phyloP scores from a whole-genome alignment of 2,888 invertebrate species.

The Agrochola litura region DNA sequence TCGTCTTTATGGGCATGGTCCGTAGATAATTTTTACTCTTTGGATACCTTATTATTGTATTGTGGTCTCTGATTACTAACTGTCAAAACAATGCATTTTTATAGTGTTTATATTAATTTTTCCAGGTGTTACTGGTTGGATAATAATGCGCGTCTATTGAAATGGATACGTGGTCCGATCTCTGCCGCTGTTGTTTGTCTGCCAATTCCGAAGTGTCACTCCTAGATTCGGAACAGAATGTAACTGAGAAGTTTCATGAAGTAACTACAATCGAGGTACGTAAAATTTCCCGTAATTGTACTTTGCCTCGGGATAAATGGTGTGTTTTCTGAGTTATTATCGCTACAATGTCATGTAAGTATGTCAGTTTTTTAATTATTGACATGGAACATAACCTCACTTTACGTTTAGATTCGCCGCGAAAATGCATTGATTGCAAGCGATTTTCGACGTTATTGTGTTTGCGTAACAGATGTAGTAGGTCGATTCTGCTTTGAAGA shows the following conservation, averaged over 20 bases:
- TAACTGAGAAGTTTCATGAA: slow-evolving; percentile 83
- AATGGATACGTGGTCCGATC: slow-evolving; percentile 87
- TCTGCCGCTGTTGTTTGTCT: slow-evolving; percentile 87
- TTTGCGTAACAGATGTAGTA: not conserved
- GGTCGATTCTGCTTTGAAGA: slow-evolving; percentile 33
- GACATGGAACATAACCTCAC: slow-evolving; percentile 65
- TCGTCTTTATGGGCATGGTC: slow-evolving; percentile 89
- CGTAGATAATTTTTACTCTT: slow-evolving; percentile 91
- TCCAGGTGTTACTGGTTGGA: slow-evolving; percentile 80
- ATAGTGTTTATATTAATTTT: slow-evolving; percentile 75
- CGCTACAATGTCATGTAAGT: slow-evolving; percentile 35
- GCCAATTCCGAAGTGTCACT: slow-evolving; percentile 85
- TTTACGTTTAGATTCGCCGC: slow-evolving; percentile 53
- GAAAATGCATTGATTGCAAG: slow-evolving; percentile 30
- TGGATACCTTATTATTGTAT: slow-evolving; percentile 78
- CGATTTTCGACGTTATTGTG: slow-evolving; percentile 39
- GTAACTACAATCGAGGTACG: slow-evolving; percentile 85
- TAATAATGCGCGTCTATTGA: slow-evolving; percentile 80
- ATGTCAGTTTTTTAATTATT: slow-evolving; percentile 59
- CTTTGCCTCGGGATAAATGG: not conserved
- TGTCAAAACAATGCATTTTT: slow-evolving; percentile 85
- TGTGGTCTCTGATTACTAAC: slow-evolving; percentile 83
- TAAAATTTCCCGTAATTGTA: not conserved
- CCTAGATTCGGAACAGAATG: slow-evolving; percentile 79
- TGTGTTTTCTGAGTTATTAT: slow-evolving; percentile 11